Evolutionary conservation across 2,113 vertebrate species (phyloP), one percentile per base, ranked within the genome.

Genomic region (Nicator chloris): DNA sequence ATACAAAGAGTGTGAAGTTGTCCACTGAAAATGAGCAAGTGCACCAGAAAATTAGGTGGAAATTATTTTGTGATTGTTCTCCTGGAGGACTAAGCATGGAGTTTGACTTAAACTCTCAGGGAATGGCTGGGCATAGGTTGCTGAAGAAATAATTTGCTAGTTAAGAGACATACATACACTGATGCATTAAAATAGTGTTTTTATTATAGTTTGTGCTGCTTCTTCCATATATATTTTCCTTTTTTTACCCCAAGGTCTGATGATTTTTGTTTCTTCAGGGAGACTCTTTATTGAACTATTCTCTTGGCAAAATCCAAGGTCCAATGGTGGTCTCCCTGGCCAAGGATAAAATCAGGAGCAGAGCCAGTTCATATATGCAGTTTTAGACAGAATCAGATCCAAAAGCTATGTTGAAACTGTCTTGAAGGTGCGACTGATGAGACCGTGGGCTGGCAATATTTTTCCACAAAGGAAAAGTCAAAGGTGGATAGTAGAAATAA

Each of bases 371-470:
- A 15, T n/a, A 53, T 26, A 21, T 7, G 1, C 8, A 22, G 15
- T 73, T 90, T 59, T 63, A 71, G 65, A 19, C 10, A 56, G 27
- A 57, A 64, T 68, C 51, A 71, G 24, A 64, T 54, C 18, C 20
- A 84, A 19, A 27, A 56, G 63, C 27, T 57, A 3, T 49, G 24
- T 44, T 59, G 27, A 81, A 84, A 40, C 31, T 82, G 27, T 82
- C 65, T 20, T 45, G 22, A 92, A 87, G 85, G 49, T 69, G 44
- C 4, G 3, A 22, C 31, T 0, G 0, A 4, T 2, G 4, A 78
- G 28, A 13, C 28, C 11, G 17, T 51, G 42, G 64, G 6, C 47
- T 87, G 27, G 21, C n/a, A 57, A 17, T 33, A 28, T 60, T 85
- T 45, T 69, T 79, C 27, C 39, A 37, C 23, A 40, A 35, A 26